Evolutionary conservation across 2,797 vertebrate species (phyloP), one percentile per base, ranked within the genome.

Genomic region (Schizopygopsis malacanthus): DNA sequence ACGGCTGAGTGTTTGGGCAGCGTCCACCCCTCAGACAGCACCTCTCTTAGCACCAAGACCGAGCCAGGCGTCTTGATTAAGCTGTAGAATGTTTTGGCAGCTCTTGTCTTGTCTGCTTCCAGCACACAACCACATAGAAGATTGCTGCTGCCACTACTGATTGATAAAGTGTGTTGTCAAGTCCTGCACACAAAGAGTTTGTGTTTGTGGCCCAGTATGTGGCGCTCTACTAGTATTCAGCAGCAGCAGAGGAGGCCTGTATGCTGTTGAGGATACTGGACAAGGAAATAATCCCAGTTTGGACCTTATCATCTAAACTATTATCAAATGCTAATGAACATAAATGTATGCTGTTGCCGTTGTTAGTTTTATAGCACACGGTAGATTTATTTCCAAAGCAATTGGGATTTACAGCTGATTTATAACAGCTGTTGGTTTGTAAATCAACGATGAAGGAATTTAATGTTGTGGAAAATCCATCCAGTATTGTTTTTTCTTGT

Each of bases 401-500:
- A 61, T 79, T 43, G 54, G 54, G 39, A 61, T 61, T 61, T 79
- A 61, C 15, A 79, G 7, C 54, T 15, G 22, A 61, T 79, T 61
- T 63, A 63, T n/a, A 79, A 79, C 39, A 79, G 37, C 76, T 61
- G 54, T 61, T 59, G 37, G 39, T 61, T 78, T 78, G n/a, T 45
- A 41, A 63, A 63, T 79, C 77, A 45, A 18, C 63, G 39, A 25
- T 45, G 22, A 59, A 39, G 1, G 15, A 9, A 15, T 15, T 8
- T 41, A 9, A n/a, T 41, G 20, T n/a, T 77, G 33, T 37, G 33
- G 52, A 43, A 43, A 61, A 61, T 61, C 22, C 76, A 61, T 79
- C 22, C 4, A 2, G 39, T 20, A 25, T 16, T 79, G 37, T 25
- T 39, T 56, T 47, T 25, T 4, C 13, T 4, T 41, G 6, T 7